Percentiles rank a stretch among this genome's conserved stretches.
Conservation (phyloP, 2,888 invertebrate species). For the Andrena flavipes region DNA sequence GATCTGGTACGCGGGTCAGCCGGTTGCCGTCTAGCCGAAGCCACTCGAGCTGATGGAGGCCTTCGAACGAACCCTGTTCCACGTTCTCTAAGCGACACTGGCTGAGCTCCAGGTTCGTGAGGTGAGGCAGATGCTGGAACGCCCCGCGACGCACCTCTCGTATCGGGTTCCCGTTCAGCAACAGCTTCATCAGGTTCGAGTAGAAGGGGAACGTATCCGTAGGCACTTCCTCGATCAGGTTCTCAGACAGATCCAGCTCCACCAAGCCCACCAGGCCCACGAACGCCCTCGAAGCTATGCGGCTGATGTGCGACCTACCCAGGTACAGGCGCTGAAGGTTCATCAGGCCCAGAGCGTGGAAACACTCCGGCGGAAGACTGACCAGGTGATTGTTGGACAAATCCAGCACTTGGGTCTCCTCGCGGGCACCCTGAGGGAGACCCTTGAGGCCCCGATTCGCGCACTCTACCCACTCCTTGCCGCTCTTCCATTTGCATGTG, state of each 20-base stretch:
- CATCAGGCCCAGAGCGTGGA: conserved; percentile 91
- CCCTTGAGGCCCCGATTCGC: conserved; percentile 90
- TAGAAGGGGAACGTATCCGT: conserved; percentile 92
- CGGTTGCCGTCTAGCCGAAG: conserved; percentile 93
- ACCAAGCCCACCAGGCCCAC: conserved; percentile 94
- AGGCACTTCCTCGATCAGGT: conserved; percentile 92
- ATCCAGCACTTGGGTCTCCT: conserved; percentile 94
- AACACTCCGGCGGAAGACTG: conserved; percentile 91
- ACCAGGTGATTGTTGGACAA: conserved; percentile 93
- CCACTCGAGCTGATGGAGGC: conserved; percentile 93
- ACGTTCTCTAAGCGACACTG: conserved; percentile 92
- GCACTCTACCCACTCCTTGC: conserved; percentile 96
- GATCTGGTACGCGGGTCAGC: conserved; percentile 87
- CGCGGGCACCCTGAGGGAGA: conserved; percentile 92
- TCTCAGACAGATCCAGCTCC: conserved; percentile 94
- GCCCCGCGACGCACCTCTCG: conserved; percentile 89
- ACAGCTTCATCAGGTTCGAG: conserved; percentile 93
- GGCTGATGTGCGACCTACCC: conserved; percentile 91
- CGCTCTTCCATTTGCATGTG: conserved; percentile 96
- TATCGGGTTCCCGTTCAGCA: conserved; percentile 93
- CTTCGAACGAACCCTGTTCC: conserved; percentile 92
- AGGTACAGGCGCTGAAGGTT: conserved; percentile 95
- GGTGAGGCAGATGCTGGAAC: conserved; percentile 90
- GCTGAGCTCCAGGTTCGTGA: conserved; percentile 93
- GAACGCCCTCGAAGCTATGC: conserved; percentile 93